Base-by-base conservation (phyloP, 2,888 invertebrate genomes). In the Halocaridina rubra region DNA sequence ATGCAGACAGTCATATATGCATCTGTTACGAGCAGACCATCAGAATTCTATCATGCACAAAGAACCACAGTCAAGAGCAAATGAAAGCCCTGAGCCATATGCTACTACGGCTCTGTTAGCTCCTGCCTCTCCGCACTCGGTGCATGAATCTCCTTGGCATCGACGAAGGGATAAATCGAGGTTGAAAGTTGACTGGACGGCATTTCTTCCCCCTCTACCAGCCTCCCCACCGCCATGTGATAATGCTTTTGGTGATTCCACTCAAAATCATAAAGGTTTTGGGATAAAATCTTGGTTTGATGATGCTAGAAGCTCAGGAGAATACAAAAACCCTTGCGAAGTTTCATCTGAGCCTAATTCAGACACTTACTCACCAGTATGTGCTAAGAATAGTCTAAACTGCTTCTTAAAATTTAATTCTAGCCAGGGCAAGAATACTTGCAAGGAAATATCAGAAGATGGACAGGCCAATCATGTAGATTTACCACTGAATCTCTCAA, bases 1-100 rank as follows among this genome's bases (percentile, higher is more conserved):
- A 7, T 81, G 79, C 39, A 82, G 74, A 39, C 57, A 81, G 27
- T 85, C 82, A 3, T 85, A 77, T 7, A 77, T 80, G 16, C 59
- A 80, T 22, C 85, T 87, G 27, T 72, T 86, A 13, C 78, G 46
- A 3, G 67, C 82, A n/a, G 81, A 87, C 27, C 85, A 85, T 16
- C 81, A 81, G 33, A 78, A 87, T 57, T 87, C 84, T 46, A 85
- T 85, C 13, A 82, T 85, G 82, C 87, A 85, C 0, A 61, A 78
- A n/a, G 59, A 71, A 4, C 69, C 75, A 22, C 78, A 33, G 33
- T 27, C 39, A 53, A 59, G 72, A 29, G 39, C 24, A 22, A 82
- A 33, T 32, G 57, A 77, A 5, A 32, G 69, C 13, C 69, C 77
- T n/a, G 82, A 81, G 22, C 81, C 81, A 1, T 81, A 81, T 39